Evolutionary conservation across 2,113 vertebrate species (phyloP), one percentile per base, ranked within the genome.

Genomic region (Perca flavescens): DNA sequence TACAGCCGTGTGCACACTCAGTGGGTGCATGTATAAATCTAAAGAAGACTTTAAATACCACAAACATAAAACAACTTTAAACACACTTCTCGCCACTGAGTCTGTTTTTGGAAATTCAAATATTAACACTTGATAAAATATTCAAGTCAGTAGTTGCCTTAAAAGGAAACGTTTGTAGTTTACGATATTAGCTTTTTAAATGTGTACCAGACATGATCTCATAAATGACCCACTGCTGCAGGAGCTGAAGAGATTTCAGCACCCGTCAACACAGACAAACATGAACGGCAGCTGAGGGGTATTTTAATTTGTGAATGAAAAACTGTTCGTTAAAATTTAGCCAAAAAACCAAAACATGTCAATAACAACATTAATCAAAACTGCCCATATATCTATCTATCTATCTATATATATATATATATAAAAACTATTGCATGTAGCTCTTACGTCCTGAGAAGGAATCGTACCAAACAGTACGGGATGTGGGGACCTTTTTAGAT

Each of bases 231-330:
- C 2, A 3, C 46, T 43, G 14, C 25, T 17, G 43, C 25, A 28
- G 17, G 22, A 54, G 28, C 80, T 68, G 43, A 43, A 2, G 13
- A 13, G 15, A 46, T 54, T 87, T 90, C 88, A 89, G 86, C 61
- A 86, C 82, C 76, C 0, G 8, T 28, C 6, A 40, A 31, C 25
- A 12, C 43, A n/a, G n/a, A 25, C 49, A 21, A 3, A 40, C 40
- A 19, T 28, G 8, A 22, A 21, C 15, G 2, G 22, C 1, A 40
- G 9, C 25, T 19, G 11, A 21, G 12, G n/a, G 62, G 0, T 14
- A 25, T 54, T 16, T 57, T 1, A 21, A n/a, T 36, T 22, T 17
- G 9, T 70, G 19, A 54, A 54, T 69, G 6, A 31, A 40, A 52
- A 40, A 36, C 25, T 12, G 36, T 25, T 58, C 1, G 2, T 36